Evolutionary conservation across 1,140 invertebrate genomes (phyloP).

Genomic region (Drosophila sechellia): DNA sequence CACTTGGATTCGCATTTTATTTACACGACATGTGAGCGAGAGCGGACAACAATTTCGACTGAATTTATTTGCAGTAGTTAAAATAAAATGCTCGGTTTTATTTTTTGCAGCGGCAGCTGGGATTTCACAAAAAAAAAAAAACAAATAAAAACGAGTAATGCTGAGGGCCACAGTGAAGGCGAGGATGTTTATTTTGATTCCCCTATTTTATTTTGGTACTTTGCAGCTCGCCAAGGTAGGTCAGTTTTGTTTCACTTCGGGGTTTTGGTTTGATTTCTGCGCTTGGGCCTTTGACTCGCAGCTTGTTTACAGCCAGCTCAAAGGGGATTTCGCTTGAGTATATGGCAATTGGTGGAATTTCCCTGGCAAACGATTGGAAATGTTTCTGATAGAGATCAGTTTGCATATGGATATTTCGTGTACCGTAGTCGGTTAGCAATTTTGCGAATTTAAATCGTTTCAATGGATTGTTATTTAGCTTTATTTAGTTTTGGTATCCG

Average conservation of each 20-base stretch:
- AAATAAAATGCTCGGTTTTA: conserved; percentile 79
- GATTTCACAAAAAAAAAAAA: conserved; percentile 17
- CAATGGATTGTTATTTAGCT: no score
- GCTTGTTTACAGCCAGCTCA: conserved; percentile 41
- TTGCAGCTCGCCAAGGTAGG: conserved; percentile 21
- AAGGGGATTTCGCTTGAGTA: conserved; percentile 38
- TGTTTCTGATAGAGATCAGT: neutral
- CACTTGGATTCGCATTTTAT: conserved; percentile 77
- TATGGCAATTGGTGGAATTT: conserved; percentile 31
- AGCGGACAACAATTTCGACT: conserved; percentile 65
- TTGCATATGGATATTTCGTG: conserved; percentile 7
- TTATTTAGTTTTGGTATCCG: neutral
- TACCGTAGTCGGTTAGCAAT: neutral
- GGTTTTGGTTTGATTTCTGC: conserved; percentile 28
- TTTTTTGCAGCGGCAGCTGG: conserved; percentile 61
- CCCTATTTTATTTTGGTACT: conserved; percentile 40
- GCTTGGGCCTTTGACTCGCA: conserved; percentile 50
- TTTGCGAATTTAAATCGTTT: neutral
- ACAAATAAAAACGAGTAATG: no score
- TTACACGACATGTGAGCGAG: conserved; percentile 70
- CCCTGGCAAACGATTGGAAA: conserved; percentile 15
- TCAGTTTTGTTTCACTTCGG: conserved; percentile 20
- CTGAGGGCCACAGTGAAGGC: conserved; percentile 7
- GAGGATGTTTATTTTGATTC: conserved; percentile 26
- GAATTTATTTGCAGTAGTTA: conserved; percentile 77